A percentile compares a stretch with the other conserved stretches of the same genome.
Conservation (phyloP, 2,113 vertebrate species). For the Semicossyphus pulcher region DNA sequence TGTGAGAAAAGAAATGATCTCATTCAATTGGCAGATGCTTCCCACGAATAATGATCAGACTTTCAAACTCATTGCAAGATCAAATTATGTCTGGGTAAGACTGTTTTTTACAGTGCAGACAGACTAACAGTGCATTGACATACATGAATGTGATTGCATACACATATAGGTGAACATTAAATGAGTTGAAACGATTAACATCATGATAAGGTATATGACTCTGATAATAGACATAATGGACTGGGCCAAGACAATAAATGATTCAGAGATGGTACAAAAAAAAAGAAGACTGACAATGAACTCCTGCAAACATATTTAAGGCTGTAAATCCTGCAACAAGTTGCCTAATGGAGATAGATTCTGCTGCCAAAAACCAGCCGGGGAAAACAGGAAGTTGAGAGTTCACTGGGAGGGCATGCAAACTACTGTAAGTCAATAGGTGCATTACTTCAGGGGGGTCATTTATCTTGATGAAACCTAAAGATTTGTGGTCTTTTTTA, state of each 20-base stretch:
- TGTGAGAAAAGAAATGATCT: slow-evolving; percentile 61
- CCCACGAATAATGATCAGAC: slow-evolving; percentile 44
- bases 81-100: slow-evolving; percentile 15
- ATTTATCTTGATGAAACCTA: slow-evolving; percentile 80
- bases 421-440: slow-evolving; percentile 89
- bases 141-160: slow-evolving; percentile 13
- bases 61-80: slow-evolving; percentile 42
- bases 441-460: slow-evolving; percentile 76
- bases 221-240: slow-evolving; percentile 33
- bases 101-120: slow-evolving; percentile 47
- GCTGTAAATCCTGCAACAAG: slow-evolving; percentile 69
- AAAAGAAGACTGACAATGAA: slow-evolving; percentile 40
- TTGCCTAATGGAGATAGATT: slow-evolving; percentile 80
- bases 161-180: slow-evolving; percentile 22
- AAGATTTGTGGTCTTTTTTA: slow-evolving; percentile 82
- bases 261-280: slow-evolving; percentile 13
- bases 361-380: slow-evolving; percentile 73
- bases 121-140: slow-evolving; percentile 55
- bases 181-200: slow-evolving; percentile 13
- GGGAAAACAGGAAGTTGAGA: slow-evolving; percentile 85
- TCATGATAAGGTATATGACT: slow-evolving; percentile 36
- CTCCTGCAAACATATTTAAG: slow-evolving; percentile 49
- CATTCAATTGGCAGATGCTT: slow-evolving; percentile 57
- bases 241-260: slow-evolving; percentile 1
- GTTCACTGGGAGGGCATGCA: slow-evolving; percentile 84